Evolutionary conservation across 2,888 invertebrate genomes (phyloP).

Genomic region (Fabriciana adippe): DNA sequence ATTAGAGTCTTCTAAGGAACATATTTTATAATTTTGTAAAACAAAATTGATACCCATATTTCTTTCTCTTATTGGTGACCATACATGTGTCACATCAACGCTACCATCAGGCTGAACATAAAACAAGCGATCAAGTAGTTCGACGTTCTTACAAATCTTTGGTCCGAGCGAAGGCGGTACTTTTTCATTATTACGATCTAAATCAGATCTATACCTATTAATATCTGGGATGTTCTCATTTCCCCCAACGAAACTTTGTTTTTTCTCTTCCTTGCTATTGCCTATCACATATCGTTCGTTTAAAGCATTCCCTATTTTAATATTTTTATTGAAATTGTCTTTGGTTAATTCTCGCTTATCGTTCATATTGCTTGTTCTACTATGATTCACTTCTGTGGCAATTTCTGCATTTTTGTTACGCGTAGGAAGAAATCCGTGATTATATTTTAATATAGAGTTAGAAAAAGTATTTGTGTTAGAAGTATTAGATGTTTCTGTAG

Average conservation of each 20-base stretch:
- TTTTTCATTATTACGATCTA: slow-evolving; percentile 49
- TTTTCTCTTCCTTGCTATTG: slow-evolving; percentile 54
- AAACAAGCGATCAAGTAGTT: slow-evolving; percentile 56
- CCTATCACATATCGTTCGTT: slow-evolving; percentile 65
- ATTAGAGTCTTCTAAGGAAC: slow-evolving; percentile 60
- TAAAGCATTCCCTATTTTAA: slow-evolving; percentile 71
- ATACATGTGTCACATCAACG: slow-evolving; percentile 61
- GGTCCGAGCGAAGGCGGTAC: slow-evolving; percentile 58
- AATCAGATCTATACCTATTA: slow-evolving; percentile 61
- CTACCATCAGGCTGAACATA: slow-evolving; percentile 68
- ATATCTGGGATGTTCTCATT: slow-evolving; percentile 67
- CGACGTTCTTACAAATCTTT: slow-evolving; percentile 65
- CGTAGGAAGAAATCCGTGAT: slow-evolving; percentile 60
- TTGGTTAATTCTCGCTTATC: slow-evolving; percentile 35
- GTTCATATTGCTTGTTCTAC: slow-evolving; percentile 34
- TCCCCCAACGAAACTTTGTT: slow-evolving; percentile 65
- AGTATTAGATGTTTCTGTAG: slow-evolving; percentile 59
- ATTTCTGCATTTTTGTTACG: slow-evolving; percentile 43
- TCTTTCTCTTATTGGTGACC: slow-evolving; percentile 61
- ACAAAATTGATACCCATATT: slow-evolving; percentile 67
- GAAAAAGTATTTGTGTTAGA: slow-evolving; percentile 52
- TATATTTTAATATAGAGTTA: slow-evolving; percentile 63
- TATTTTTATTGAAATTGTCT: slow-evolving; percentile 58
- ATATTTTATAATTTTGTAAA: slow-evolving; percentile 66
- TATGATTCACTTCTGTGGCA: slow-evolving; percentile 35